phyloP scores from a whole-genome alignment of 53 echinoderm and acorn worm genomes.

The Temnopleurus reevesii region DNA sequence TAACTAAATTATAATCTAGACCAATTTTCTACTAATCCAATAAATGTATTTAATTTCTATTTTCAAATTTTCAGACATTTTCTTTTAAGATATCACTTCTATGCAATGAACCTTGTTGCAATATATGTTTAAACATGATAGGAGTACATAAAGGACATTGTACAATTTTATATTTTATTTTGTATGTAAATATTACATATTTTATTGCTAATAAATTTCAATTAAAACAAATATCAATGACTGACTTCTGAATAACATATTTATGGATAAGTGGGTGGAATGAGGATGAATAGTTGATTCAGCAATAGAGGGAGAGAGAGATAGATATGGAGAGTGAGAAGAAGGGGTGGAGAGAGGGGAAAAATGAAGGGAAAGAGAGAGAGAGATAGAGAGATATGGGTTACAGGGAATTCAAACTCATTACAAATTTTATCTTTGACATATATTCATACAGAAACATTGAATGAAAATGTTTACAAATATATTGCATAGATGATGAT shows the following conservation, averaged over 20 bases:
- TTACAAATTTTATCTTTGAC: too few species aligned
- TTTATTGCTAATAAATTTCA: slow-evolving; percentile 30
- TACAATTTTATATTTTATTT: neutral
- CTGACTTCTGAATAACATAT: neutral
- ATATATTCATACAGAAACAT: too few species aligned
- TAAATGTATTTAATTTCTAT: too few species aligned
- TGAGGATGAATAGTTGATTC: too few species aligned
- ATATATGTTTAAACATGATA: slow-evolving; percentile 3
- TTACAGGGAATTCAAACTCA: too few species aligned
- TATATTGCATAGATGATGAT: too few species aligned
- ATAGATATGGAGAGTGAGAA: neutral
- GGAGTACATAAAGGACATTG: neutral
- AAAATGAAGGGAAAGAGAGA: neutral
- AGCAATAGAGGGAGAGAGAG: neutral
- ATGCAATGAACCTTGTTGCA: slow-evolving; percentile 24
- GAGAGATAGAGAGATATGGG: too few species aligned
- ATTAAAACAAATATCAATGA: neutral
- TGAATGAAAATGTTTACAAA: too few species aligned
- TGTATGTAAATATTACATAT: slow-evolving; percentile 4
- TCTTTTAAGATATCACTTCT: too few species aligned
- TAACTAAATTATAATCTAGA: too few species aligned
- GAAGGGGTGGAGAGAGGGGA: neutral
- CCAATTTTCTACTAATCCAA: too few species aligned
- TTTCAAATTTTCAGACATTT: neutral
- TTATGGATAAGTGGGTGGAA: neutral